Evolutionary conservation across 2,797 vertebrate genomes (phyloP).

Genomic region (Yasuhikotakia modesta): DNA sequence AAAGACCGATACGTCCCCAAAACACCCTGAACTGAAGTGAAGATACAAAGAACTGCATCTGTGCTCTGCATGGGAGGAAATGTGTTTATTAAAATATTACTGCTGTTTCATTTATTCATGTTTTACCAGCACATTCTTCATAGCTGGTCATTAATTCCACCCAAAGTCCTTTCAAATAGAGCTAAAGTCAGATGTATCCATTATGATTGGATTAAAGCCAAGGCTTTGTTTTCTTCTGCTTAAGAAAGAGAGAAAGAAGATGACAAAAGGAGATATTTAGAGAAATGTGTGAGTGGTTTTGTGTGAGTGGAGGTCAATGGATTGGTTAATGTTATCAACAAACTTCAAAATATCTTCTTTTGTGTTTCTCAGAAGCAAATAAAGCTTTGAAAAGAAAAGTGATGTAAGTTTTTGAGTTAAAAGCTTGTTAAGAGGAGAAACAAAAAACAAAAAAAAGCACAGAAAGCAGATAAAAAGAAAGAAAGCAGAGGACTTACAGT

Average conservation of each 20-base stretch:
- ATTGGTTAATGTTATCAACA: no score
- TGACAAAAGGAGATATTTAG: no score
- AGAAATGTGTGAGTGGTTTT: no score
- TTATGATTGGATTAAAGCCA: constrained; percentile 35
- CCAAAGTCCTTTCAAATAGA: constrained; percentile 44
- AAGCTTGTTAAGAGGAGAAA: no score
- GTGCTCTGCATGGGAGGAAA: constrained; percentile 12
- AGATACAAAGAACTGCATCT: constrained; percentile 27
- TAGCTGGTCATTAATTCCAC: constrained; percentile 43
- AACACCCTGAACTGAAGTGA: constrained; percentile 45
- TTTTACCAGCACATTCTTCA: constrained; percentile 48
- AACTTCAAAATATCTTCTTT: no score
- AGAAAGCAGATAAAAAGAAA: neutral
- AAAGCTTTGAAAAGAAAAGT: constrained; percentile 8
- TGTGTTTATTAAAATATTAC: constrained; percentile 38
- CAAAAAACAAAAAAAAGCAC: neutral
- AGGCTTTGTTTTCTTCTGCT: constrained; percentile 46
- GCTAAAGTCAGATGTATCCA: constrained; percentile 42
- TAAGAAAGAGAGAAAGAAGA: constrained; percentile 36
- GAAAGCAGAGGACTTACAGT: neutral
- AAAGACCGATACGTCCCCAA: constrained; percentile 37
- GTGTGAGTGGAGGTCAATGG: no score
- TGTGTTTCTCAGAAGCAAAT: no score
- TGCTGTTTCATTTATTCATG: constrained; percentile 41
- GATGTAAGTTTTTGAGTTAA: no score